A percentile compares a stretch with the other conserved stretches of the same genome.
Conservation (phyloP, 2,888 invertebrate genomes). For the Coelopa pilipes region DNA sequence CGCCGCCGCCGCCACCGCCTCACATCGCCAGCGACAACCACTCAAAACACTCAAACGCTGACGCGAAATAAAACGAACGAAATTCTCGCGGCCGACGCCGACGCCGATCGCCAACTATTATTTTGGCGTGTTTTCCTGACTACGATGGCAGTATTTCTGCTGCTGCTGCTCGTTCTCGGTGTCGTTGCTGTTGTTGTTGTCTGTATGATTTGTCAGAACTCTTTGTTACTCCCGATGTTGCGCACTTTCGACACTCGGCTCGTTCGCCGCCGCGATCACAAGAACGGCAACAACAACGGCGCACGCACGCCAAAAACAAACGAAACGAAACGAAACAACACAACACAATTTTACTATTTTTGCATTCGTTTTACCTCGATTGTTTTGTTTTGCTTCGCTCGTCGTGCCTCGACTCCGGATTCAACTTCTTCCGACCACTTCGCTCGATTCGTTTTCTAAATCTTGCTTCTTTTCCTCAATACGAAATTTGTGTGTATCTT, state of each 20-base stretch:
- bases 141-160: no score
- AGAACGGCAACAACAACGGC: not conserved
- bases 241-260: slow-evolving; percentile 2
- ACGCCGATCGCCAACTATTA: not conserved
- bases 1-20: no score
- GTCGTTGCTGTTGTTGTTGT: no score
- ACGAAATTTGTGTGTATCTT: slow-evolving; percentile 32
- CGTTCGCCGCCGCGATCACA: not conserved
- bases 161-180: no score
- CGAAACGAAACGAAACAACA: slow-evolving; percentile 14
- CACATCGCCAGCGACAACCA: no score
- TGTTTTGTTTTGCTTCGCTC: slow-evolving; percentile 1
- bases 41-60: not conserved
- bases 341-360: slow-evolving; percentile 1
- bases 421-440: not conserved
- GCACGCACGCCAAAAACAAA: slow-evolving; percentile 14
- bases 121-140: not conserved
- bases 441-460: slow-evolving; percentile 15
- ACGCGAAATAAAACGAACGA: not conserved
- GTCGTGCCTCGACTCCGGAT: not conserved
- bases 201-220: no score
- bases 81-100: no score
- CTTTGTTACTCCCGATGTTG: not conserved
- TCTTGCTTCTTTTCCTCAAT: slow-evolving; percentile 2
- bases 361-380: slow-evolving; percentile 15